Conservation (phyloP, 1,140 invertebrate genomes). For the Rhyzopertha dominica region DNA sequence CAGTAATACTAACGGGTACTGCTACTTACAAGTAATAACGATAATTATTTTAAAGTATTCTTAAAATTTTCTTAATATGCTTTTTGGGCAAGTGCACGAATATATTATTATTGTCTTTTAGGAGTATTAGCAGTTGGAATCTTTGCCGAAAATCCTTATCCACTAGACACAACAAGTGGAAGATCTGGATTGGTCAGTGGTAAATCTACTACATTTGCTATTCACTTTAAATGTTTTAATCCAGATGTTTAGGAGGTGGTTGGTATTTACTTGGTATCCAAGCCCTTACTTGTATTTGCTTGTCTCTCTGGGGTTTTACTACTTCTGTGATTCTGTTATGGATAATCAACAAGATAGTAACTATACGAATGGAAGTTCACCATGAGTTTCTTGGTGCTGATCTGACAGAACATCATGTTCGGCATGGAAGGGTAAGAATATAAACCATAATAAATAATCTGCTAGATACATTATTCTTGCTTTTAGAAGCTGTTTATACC, state of each 20-base stretch:
- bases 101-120: too few relatives aligned
- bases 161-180: slow-evolving; percentile 72
- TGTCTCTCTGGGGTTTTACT: slow-evolving; percentile 66
- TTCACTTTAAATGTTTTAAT: slow-evolving; percentile 1
- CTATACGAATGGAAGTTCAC: slow-evolving; percentile 76
- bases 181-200: slow-evolving; percentile 75
- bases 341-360: slow-evolving; percentile 71
- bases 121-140: slow-evolving; percentile 83
- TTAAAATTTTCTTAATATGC: too few relatives aligned
- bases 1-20: too few relatives aligned
- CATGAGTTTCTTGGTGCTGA: slow-evolving; percentile 85
- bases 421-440: slow-evolving; percentile 52
- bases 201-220: slow-evolving; percentile 28
- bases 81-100: too few relatives aligned
- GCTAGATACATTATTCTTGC: neutral
- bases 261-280: slow-evolving; percentile 84
- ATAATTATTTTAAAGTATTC: too few relatives aligned
- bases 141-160: slow-evolving; percentile 80
- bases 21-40: too few relatives aligned
- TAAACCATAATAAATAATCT: neutral
- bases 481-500: slow-evolving; percentile 11
- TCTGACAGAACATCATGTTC: slow-evolving; percentile 77
- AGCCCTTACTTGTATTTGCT: slow-evolving; percentile 61
- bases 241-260: slow-evolving; percentile 65
- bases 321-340: slow-evolving; percentile 67